Percentiles rank a stretch among this genome's conserved stretches.
phyloP scores from a whole-genome alignment of 2,113 vertebrate species.

The Guaruba guarouba region DNA sequence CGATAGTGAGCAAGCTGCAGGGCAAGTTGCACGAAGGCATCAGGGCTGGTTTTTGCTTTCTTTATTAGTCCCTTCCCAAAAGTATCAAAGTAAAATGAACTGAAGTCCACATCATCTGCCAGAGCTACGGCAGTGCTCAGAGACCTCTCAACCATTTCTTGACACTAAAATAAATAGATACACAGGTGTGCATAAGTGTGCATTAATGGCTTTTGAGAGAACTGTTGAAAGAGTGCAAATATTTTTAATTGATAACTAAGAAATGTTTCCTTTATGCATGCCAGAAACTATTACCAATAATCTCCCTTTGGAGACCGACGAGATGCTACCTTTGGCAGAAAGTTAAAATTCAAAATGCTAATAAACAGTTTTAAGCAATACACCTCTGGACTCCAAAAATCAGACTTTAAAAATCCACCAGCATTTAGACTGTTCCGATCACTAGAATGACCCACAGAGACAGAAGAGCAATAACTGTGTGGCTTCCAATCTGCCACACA shows the following conservation, averaged over 20 bases:
- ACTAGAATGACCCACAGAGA: neutral
- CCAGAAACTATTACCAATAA: neutral
- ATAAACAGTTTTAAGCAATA: neutral
- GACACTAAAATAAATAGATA: constrained; percentile 78
- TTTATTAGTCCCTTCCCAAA: constrained; percentile 96
- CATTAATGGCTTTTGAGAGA: neutral
- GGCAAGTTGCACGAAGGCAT: constrained; percentile 91
- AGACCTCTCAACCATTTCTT: constrained; percentile 82
- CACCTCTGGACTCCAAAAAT: neutral
- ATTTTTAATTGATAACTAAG: neutral
- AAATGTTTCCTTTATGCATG: neutral
- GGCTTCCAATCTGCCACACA: neutral
- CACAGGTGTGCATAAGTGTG: neutral
- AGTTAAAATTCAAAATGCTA: neutral
- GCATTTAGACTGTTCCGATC: neutral
- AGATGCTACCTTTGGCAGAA: neutral
- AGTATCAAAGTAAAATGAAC: constrained; percentile 81
- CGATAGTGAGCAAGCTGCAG: constrained; percentile 94
- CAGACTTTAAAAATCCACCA: neutral
- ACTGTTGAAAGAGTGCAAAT: neutral
- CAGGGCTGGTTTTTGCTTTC: constrained; percentile 90
- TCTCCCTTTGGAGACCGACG: neutral
- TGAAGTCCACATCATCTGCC: constrained; percentile 89
- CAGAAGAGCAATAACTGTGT: neutral
- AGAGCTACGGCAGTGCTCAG: constrained; percentile 79